Evolutionary conservation across 1,140 invertebrate species (phyloP), one percentile per base, ranked within the genome.

Genomic region (Globodera ellingtonae): DNA sequence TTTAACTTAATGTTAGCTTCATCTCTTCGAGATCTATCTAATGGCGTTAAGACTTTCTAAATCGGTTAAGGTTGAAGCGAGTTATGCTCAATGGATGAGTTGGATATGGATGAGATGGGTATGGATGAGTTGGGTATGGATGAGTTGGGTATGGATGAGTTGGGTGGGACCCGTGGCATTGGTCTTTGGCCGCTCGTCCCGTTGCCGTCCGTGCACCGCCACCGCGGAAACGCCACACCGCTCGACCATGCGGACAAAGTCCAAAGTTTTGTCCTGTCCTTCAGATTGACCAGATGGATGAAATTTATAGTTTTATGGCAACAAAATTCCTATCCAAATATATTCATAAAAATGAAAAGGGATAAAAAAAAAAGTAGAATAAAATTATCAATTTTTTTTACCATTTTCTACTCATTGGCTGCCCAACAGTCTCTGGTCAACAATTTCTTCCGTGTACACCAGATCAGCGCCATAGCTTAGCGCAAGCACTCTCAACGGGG

Each of bases 401-500:
- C 95, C 92, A 91, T 98, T 99, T 79, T 92, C 91, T 89, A 92
- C 91, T 81, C 95, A 92, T 84, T 93, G 92, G 48, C 94, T 94
- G 85, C 93, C 92, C 52, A 98, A 88, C 79, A 99, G 91, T 90
- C 96, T 97, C 91, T 93, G 94, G 89, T 99, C 97, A 82, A 99
- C 94, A 47, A 98, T 92, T 92, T 99, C 97, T 89, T 99, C 97
- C 35, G 94, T 93, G 89, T 98, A 99, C 18, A 98, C 97, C 84
- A 98, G 92, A 91, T 99, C 95, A 65, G 96, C 97, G 69, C 97
- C 97, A 92, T 96, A 98, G 82, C 95, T 93, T n/a, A 99, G 90
- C 0, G 95, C 93, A 79, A 98, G 90, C n/a, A 98, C 91, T 84
- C 97, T 91, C 92, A 95, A 75, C 35, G 78, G 73, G 65, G 84